These are phyloP conservation scores for Galemys pyrenaicus DNA, from an alignment of 2,113 vertebrate species.

Conservation along the genomic window DNA sequence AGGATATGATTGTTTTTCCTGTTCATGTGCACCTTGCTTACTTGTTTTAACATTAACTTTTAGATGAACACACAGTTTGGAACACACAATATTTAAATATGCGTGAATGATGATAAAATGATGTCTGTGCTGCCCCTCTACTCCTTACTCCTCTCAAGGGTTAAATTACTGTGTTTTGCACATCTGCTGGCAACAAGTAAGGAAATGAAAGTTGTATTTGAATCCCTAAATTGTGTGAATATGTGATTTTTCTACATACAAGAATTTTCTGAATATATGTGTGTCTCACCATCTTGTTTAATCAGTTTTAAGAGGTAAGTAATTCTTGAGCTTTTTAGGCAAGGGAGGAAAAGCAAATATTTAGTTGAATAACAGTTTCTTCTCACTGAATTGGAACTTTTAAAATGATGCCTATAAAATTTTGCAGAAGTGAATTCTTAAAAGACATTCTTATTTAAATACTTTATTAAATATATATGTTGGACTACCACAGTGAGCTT, in stretches of 20 bases:
- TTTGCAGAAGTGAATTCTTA: background rate
- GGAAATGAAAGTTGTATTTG: background rate
- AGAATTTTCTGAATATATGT: background rate
- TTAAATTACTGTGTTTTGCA: background rate
- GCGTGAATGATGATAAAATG: background rate
- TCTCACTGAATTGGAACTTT: constrained; percentile 28
- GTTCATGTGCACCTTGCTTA: background rate
- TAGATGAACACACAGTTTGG: background rate
- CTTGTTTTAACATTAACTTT: background rate
- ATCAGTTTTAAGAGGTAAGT: background rate
- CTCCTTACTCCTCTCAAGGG: background rate
- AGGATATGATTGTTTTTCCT: background rate
- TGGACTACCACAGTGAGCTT: background rate
- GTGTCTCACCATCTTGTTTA: background rate
- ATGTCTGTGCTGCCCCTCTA: background rate
- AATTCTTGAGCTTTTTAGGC: background rate
- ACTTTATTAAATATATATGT: background rate
- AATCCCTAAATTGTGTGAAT: background rate
- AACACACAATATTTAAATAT: background rate
- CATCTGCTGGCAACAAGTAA: background rate
- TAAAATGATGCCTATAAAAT: constrained; percentile 3
- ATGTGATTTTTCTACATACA: background rate
- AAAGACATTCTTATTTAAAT: background rate
- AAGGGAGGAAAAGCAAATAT: constrained; percentile 1
- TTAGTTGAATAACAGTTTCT: background rate